These are phyloP conservation scores for Parapristionchus giblindavisi DNA, from an alignment of 2,888 invertebrate genomes.

Conservation along the genomic window DNA sequence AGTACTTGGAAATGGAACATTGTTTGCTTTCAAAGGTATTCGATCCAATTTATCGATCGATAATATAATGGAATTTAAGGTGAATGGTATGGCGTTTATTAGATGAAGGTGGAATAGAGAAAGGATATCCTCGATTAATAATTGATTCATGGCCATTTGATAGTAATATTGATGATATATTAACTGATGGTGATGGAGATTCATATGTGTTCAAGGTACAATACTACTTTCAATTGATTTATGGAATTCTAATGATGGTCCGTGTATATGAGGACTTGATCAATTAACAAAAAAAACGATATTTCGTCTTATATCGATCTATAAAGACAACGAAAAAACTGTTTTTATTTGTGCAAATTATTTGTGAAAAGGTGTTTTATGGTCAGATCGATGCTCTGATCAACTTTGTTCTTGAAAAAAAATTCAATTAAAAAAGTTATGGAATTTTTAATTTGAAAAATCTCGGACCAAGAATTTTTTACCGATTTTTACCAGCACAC, in stretches of 20 bases:
- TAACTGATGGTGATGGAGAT: conserved; percentile 85
- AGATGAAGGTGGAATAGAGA: conserved; percentile 81
- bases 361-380: too few relatives aligned
- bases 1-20: conserved; percentile 85
- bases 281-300: too few relatives aligned
- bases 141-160: conserved; percentile 79
- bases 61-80: conserved; percentile 73
- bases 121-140: conserved; percentile 86
- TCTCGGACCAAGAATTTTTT: too few relatives aligned
- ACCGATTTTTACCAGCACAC: too few relatives aligned
- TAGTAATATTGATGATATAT: conserved; percentile 89
- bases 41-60: neutral
- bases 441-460: too few relatives aligned
- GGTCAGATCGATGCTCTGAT: too few relatives aligned
- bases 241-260: too few relatives aligned
- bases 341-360: neutral
- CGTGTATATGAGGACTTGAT: too few relatives aligned
- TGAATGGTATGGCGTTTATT: conserved; percentile 85
- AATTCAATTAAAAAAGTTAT: too few relatives aligned
- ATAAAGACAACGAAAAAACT: conserved; percentile 32
- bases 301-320: too few relatives aligned
- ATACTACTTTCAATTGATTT: too few relatives aligned
- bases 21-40: conserved; percentile 88
- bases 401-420: too few relatives aligned
- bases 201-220: conserved; percentile 97